Percentiles rank a stretch among this genome's conserved stretches.
These are phyloP conservation scores for Cebuella pygmaea DNA, from an alignment of 2,797 vertebrate genomes.

Conservation along the genomic window DNA sequence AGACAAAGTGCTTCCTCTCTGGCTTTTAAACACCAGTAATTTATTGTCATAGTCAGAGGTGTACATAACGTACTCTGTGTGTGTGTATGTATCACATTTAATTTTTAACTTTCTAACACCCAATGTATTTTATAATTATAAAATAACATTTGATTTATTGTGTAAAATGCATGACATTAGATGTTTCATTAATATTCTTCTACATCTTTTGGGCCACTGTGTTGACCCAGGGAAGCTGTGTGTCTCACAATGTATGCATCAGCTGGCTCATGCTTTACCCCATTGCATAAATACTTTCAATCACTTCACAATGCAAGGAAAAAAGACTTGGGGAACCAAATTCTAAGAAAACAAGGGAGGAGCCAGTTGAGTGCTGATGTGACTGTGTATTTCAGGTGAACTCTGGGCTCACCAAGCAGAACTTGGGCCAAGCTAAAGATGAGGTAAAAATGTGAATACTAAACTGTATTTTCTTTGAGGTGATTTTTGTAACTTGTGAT, in stretches of 20 bases:
- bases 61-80: not conserved
- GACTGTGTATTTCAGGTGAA: too few species aligned
- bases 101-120: not conserved
- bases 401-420: not conserved
- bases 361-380: not conserved
- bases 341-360: not conserved
- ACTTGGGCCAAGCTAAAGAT: not conserved
- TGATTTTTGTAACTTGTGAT: not conserved
- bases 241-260: not conserved
- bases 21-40: not conserved
- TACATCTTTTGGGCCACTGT: not conserved
- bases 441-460: not conserved
- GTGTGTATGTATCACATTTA: not conserved
- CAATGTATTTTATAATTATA: not conserved
- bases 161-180: not conserved
- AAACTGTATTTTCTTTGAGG: not conserved
- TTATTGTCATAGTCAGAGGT: not conserved
- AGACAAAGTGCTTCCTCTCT: not conserved
- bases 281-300: not conserved
- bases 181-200: not conserved
- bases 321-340: not conserved
- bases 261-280: not conserved
- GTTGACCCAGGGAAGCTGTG: not conserved
- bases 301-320: not conserved
- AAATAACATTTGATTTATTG: not conserved